phyloP scores from a whole-genome alignment of 2,888 invertebrate species.

The Mythimna lalbum region DNA sequence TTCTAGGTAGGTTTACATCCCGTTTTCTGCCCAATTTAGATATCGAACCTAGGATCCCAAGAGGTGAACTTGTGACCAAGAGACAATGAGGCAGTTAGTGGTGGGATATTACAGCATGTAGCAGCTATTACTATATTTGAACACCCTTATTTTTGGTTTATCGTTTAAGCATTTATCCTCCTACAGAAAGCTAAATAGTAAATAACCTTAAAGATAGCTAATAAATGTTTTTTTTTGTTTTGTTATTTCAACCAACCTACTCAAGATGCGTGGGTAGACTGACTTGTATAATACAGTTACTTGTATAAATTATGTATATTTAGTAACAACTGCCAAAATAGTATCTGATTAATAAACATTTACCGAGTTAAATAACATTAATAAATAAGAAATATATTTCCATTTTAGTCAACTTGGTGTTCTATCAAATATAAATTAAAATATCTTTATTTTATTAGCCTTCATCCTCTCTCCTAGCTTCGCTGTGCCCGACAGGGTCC shows the following conservation, averaged over 20 bases:
- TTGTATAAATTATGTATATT: constrained; percentile 17
- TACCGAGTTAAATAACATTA: constrained; percentile 8
- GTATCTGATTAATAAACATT: not conserved
- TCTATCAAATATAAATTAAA: too few relatives aligned
- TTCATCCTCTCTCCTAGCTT: too few relatives aligned
- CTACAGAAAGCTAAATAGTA: not conserved
- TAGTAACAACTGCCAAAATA: constrained; percentile 10
- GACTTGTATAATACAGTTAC: constrained; percentile 18
- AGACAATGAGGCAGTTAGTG: too few relatives aligned
- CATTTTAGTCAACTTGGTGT: too few relatives aligned
- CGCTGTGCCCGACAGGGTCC: too few relatives aligned
- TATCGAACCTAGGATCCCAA: too few relatives aligned
- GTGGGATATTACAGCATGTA: too few relatives aligned
- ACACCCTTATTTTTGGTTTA: not conserved
- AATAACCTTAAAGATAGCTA: not conserved
- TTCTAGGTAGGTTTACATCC: too few relatives aligned
- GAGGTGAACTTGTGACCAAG: too few relatives aligned
- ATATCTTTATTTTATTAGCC: too few relatives aligned
- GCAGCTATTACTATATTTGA: not conserved
- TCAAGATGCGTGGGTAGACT: not conserved
- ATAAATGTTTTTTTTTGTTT: not conserved
- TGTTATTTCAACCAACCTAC: not conserved
- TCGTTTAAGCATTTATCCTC: not conserved
- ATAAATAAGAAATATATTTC: not conserved
- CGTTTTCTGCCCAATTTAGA: too few relatives aligned